Evolutionary conservation across 2,113 vertebrate genomes (phyloP).

Genomic region (Bettongia penicillata): DNA sequence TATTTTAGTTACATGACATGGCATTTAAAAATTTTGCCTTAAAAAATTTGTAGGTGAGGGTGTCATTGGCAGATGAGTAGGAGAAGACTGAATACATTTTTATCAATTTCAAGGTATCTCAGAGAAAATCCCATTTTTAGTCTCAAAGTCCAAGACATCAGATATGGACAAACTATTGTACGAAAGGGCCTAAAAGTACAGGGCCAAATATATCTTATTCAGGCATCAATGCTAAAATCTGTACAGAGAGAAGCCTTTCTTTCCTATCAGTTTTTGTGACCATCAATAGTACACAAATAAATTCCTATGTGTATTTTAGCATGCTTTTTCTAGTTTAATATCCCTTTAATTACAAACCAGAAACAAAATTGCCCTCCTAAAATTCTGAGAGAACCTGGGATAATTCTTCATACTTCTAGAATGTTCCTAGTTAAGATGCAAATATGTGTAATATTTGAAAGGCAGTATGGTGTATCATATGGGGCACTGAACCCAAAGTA

Average conservation of each 20-base stretch:
- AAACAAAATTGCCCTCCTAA: background rate
- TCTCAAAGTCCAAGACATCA: background rate
- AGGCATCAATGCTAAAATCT: background rate
- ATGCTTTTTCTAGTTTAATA: background rate
- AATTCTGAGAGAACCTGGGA: background rate
- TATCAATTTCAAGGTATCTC: background rate
- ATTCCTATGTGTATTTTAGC: background rate
- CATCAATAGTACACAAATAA: background rate
- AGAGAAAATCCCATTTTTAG: slow-evolving; percentile 1
- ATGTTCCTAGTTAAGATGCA: background rate
- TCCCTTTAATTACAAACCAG: background rate
- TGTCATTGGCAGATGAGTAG: background rate
- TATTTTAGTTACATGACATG: background rate
- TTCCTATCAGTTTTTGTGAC: background rate
- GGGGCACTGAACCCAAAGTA: background rate
- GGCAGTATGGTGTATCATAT: background rate
- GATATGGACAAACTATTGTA: background rate
- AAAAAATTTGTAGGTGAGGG: background rate
- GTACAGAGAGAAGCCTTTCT: background rate
- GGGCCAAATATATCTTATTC: background rate
- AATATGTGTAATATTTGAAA: background rate
- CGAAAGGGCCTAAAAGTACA: background rate
- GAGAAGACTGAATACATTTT: background rate
- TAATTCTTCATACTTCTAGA: background rate
- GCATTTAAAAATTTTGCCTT: background rate